phyloP scores from a whole-genome alignment of 1,140 invertebrate genomes.

The Leucophenga varia region DNA sequence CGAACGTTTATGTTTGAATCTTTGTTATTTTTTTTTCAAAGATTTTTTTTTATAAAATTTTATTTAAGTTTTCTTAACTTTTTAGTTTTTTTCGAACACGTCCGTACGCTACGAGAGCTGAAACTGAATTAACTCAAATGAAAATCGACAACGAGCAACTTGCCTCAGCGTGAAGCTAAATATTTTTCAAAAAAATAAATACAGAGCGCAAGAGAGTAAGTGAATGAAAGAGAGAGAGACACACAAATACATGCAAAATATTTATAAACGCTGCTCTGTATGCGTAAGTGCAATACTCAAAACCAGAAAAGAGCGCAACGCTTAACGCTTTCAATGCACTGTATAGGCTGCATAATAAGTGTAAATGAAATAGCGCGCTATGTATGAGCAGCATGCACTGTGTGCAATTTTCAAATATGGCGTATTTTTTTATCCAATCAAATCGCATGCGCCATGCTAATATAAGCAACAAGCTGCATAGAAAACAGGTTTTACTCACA shows the following conservation, averaged over 20 bases:
- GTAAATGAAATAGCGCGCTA: too few relatives aligned
- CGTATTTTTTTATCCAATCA: constrained; percentile 55
- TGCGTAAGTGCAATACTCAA: too few relatives aligned
- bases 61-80: constrained; percentile 3
- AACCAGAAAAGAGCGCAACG: too few relatives aligned
- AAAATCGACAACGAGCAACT: constrained; percentile 22
- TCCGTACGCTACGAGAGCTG: constrained; percentile 50
- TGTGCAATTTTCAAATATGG: constrained; percentile 55
- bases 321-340: too few relatives aligned
- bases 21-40: constrained; percentile 7
- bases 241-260: too few relatives aligned
- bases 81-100: constrained; percentile 43
- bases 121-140: constrained; percentile 48
- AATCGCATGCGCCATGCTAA: constrained; percentile 52
- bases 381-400: constrained; percentile 26
- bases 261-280: too few relatives aligned
- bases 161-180: constrained; percentile 24
- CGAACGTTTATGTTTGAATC: neutral
- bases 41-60: constrained; percentile 3
- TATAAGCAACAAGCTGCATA: constrained; percentile 24
- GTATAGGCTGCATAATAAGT: too few relatives aligned
- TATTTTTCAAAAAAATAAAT: too few relatives aligned
- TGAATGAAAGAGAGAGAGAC: too few relatives aligned
- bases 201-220: too few relatives aligned
- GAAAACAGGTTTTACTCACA: constrained; percentile 30